These are phyloP conservation scores for Mus caroli DNA, from an alignment of 2,797 vertebrate genomes.

Conservation along the genomic window DNA sequence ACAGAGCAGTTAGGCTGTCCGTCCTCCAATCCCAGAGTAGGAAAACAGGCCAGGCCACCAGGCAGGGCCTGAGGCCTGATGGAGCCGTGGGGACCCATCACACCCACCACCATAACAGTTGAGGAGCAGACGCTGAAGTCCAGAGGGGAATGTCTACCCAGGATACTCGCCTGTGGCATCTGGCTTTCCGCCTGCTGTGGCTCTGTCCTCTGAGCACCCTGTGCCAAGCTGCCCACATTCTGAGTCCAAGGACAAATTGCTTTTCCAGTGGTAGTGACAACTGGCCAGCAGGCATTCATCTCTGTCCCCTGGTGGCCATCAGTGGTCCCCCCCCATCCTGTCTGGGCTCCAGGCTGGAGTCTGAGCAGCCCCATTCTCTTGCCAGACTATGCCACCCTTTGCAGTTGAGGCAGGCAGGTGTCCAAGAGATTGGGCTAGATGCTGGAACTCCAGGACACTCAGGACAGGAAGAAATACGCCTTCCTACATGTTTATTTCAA, in stretches of 20 bases:
- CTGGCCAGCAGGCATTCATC: neutral
- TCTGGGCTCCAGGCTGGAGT: neutral
- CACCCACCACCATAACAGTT: neutral
- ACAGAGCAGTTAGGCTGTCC: neutral
- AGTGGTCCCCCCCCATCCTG: neutral
- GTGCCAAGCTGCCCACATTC: neutral
- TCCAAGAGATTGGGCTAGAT: slow-evolving; percentile 3
- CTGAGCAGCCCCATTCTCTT: neutral
- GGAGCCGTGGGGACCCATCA: neutral
- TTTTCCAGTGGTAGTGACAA: neutral
- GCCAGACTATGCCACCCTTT: neutral
- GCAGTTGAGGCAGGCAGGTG: neutral
- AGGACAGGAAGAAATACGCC: slow-evolving; percentile 37
- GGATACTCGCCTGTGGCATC: neutral
- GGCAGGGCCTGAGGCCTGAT: neutral
- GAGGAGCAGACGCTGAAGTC: neutral
- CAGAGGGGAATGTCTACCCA: neutral
- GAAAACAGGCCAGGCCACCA: neutral
- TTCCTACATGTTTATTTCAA: slow-evolving; percentile 62
- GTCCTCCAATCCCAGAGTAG: neutral
- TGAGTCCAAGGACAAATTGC: neutral
- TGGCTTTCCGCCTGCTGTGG: neutral
- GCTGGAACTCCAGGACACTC: neutral
- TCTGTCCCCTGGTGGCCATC: slow-evolving; percentile 50
- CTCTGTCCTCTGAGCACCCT: neutral